Evolutionary conservation across 2,113 vertebrate species (phyloP).

Genomic region (Scortum barcoo): DNA sequence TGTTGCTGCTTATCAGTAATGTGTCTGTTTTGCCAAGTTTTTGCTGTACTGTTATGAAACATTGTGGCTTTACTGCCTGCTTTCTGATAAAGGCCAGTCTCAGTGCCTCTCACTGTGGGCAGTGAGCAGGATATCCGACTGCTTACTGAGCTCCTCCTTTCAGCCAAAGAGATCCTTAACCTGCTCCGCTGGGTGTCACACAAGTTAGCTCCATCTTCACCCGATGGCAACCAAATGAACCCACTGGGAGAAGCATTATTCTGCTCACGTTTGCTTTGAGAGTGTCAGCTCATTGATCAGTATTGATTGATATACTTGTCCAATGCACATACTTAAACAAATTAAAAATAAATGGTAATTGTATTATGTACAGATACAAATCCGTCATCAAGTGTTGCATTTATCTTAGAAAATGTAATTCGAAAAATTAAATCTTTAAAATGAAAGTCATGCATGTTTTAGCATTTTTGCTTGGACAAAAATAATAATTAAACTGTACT

Average conservation of each 20-base stretch:
- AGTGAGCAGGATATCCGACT: background rate
- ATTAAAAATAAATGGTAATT: background rate
- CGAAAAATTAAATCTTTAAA: background rate
- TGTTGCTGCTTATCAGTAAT: constrained; percentile 66
- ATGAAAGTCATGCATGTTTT: background rate
- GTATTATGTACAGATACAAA: background rate
- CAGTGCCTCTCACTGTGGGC: background rate
- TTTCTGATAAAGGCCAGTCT: background rate
- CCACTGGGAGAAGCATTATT: background rate
- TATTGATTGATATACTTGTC: background rate
- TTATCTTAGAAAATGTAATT: background rate
- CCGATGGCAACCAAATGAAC: background rate
- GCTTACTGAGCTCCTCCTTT: background rate
- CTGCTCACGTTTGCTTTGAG: background rate
- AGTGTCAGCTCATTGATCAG: background rate
- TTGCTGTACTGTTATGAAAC: constrained; percentile 28
- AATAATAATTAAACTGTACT: background rate
- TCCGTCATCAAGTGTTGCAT: background rate
- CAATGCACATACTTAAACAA: no score
- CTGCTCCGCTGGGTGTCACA: background rate
- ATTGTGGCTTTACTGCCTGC: constrained; percentile 12
- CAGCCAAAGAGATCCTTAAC: background rate
- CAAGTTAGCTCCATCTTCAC: background rate
- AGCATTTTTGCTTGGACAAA: background rate
- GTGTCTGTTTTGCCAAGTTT: constrained; percentile 50